Percentiles rank a stretch among this genome's conserved stretches.
Conservation (phyloP, 2,113 vertebrate genomes). For the Actenoides lindsayi region DNA sequence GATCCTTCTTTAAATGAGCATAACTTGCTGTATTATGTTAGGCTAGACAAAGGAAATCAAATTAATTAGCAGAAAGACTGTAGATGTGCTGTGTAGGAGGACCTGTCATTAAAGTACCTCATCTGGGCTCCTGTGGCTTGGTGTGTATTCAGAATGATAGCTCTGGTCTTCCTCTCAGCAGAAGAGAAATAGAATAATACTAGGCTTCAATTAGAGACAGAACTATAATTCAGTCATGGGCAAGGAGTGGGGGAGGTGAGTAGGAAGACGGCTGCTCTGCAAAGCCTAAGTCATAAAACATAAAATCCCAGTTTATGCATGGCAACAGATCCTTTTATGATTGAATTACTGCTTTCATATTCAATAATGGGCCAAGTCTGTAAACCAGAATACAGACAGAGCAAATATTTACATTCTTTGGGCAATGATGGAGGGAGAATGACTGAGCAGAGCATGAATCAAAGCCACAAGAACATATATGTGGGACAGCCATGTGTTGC, state of each 20-base stretch:
- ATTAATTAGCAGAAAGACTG: conserved; percentile 72
- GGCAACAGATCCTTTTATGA: conserved; percentile 44
- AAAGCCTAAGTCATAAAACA: conserved; percentile 62
- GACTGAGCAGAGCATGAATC: conserved; percentile 54
- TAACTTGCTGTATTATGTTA: conserved; percentile 51
- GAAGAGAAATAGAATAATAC: conserved; percentile 67
- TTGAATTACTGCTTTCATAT: conserved; percentile 45
- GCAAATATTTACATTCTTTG: conserved; percentile 74
- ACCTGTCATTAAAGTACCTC: conserved; percentile 71
- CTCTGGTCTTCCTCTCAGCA: conserved; percentile 65
- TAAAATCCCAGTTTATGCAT: conserved; percentile 48
- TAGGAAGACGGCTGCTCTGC: conserved; percentile 2
- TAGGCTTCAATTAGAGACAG: conserved; percentile 69
- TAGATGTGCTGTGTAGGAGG: conserved; percentile 73
- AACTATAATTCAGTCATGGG: conserved; percentile 59
- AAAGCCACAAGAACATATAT: conserved; percentile 68
- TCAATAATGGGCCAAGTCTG: conserved; percentile 51
- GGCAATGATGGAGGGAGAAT: conserved; percentile 53
- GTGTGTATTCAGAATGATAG: conserved; percentile 62
- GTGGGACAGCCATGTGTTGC: conserved; percentile 47
- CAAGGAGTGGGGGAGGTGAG: conserved; percentile 30
- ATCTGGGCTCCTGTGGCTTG: conserved; percentile 75
- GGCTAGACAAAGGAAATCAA: conserved; percentile 77
- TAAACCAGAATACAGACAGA: conserved; percentile 73
- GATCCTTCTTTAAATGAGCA: conserved; percentile 9